A percentile compares a stretch with the other conserved stretches of the same genome.
These are phyloP conservation scores for Operophtera brumata DNA, from an alignment of 2,888 invertebrate species.

Conservation along the genomic window DNA sequence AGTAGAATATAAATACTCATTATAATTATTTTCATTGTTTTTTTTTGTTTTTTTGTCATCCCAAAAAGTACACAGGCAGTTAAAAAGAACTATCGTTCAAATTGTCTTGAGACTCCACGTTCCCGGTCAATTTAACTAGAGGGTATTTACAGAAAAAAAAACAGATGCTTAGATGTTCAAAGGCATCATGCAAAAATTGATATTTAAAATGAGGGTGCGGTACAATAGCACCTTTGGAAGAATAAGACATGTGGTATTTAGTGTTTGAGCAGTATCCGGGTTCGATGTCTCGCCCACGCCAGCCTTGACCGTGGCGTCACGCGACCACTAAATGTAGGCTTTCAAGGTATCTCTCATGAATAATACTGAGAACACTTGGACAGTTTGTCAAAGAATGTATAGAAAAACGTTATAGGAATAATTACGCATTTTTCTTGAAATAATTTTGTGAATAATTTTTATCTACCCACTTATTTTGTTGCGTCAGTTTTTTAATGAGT, in stretches of 20 bases:
- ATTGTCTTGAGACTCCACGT: background rate
- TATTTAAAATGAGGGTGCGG: slow-evolving; percentile 27
- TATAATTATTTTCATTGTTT: too few species aligned
- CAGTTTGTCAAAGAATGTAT: background rate
- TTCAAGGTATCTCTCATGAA: slow-evolving; percentile 14
- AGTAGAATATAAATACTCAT: too few species aligned
- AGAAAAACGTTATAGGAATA: background rate
- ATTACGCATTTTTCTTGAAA: too few species aligned
- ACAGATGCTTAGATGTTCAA: too few species aligned
- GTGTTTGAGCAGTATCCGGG: slow-evolving; percentile 60
- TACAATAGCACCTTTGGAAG: slow-evolving; percentile 20
- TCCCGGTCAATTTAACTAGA: background rate
- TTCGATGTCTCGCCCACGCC: slow-evolving; percentile 69
- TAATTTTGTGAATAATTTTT: background rate
- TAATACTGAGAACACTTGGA: background rate
- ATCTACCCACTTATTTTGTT: background rate
- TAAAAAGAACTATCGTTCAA: background rate
- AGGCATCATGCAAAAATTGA: background rate
- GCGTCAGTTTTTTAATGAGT: background rate
- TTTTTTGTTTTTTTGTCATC: too few species aligned
- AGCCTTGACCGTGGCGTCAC: slow-evolving; percentile 65
- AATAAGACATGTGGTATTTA: slow-evolving; percentile 47
- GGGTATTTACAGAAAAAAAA: background rate
- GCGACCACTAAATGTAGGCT: slow-evolving; percentile 24
- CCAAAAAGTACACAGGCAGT: too few species aligned